Percentiles rank a stretch among this genome's conserved stretches.
These are phyloP conservation scores for Atractosteus spatula DNA, from an alignment of 2,113 vertebrate genomes.

Conservation along the genomic window DNA sequence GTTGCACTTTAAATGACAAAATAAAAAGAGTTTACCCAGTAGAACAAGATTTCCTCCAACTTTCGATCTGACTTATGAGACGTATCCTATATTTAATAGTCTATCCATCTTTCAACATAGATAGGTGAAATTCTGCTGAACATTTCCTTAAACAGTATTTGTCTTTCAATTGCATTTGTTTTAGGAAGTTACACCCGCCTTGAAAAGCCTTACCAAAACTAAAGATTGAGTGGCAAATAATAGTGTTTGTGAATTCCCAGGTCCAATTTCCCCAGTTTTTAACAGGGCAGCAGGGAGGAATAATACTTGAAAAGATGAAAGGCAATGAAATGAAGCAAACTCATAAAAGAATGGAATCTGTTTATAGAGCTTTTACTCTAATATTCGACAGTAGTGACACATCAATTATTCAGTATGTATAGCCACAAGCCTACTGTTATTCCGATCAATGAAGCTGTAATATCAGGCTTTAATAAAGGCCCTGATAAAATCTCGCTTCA, in stretches of 20 bases:
- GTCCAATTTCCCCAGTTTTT: conserved; percentile 22
- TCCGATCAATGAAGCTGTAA: conserved; percentile 60
- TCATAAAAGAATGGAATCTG: conserved; percentile 30
- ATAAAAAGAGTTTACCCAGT: too few relatives aligned
- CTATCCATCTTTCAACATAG: too few relatives aligned
- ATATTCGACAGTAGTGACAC: conserved; percentile 38
- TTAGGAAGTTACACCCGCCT: too few relatives aligned
- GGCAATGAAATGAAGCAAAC: conserved; percentile 19
- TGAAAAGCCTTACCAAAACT: background rate
- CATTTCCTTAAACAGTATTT: too few relatives aligned
- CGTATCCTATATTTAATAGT: too few relatives aligned
- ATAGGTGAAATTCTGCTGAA: too few relatives aligned
- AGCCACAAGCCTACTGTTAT: conserved; percentile 32
- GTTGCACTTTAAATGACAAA: too few relatives aligned
- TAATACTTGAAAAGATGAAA: conserved; percentile 12
- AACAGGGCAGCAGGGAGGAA: conserved; percentile 25
- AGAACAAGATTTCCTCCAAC: too few relatives aligned
- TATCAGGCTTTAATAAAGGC: conserved; percentile 50
- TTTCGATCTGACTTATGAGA: too few relatives aligned
- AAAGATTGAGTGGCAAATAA: background rate
- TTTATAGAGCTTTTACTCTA: conserved; percentile 10
- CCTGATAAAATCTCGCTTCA: conserved; percentile 26
- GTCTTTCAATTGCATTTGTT: too few relatives aligned
- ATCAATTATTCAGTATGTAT: conserved; percentile 63
- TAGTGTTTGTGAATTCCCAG: conserved; percentile 11